Conservation (phyloP, 2,797 vertebrate species). For the Acipenser ruthenus region DNA sequence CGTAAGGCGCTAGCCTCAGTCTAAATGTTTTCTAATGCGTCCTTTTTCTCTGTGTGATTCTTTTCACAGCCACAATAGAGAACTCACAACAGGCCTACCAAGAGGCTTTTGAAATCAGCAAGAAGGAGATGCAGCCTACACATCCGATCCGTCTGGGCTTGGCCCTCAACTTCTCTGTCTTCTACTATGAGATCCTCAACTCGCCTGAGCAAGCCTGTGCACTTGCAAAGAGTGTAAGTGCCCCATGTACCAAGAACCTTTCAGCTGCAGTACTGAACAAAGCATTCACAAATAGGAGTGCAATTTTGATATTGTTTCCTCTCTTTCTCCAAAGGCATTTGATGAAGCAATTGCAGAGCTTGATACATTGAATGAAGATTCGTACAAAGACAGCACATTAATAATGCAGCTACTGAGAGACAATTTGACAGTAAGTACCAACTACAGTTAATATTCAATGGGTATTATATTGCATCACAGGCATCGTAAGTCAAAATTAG, state of each 20-base stretch:
- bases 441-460: too few species aligned
- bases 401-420: slow-evolving; percentile 99
- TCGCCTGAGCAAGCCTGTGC: slow-evolving; percentile 78
- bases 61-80: slow-evolving; percentile 63
- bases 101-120: slow-evolving; percentile 80
- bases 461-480: too few species aligned
- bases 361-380: slow-evolving; percentile 90
- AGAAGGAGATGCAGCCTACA: slow-evolving; percentile 80
- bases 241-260: too few species aligned
- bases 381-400: slow-evolving; percentile 99
- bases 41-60: neutral
- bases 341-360: slow-evolving; percentile 93
- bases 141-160: slow-evolving; percentile 94
- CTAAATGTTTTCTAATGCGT: too few species aligned
- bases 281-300: neutral
- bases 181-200: slow-evolving; percentile 93
- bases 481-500: too few species aligned
- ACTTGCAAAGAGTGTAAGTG: slow-evolving; percentile 80
- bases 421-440: slow-evolving; percentile 92
- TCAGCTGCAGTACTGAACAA: too few species aligned
- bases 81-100: slow-evolving; percentile 78
- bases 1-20: too few species aligned
- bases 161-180: slow-evolving; percentile 96
- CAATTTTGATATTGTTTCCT: slow-evolving; percentile 15
- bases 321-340: slow-evolving; percentile 60